A percentile compares a stretch with the other conserved stretches of the same genome.
These are phyloP conservation scores for Simalia tracyae DNA, from an alignment of 2,797 vertebrate species.

Conservation along the genomic window DNA sequence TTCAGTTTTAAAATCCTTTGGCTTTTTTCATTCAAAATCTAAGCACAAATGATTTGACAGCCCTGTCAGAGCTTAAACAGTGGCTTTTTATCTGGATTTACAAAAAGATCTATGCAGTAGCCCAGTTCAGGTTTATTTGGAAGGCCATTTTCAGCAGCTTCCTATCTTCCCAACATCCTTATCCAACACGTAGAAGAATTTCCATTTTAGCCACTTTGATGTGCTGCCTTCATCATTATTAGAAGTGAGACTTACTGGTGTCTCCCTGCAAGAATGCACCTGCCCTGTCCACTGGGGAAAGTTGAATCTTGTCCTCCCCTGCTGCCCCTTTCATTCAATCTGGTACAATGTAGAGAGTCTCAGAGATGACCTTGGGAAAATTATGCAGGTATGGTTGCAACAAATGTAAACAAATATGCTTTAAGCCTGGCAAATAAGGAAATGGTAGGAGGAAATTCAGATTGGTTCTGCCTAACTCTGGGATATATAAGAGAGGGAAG, in stretches of 20 bases:
- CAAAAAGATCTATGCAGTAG: neutral
- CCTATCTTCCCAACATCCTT: neutral
- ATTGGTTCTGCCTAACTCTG: neutral
- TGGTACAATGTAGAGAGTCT: neutral
- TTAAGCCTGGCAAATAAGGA: neutral
- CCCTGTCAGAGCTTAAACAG: neutral
- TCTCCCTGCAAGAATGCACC: neutral
- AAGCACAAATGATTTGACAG: neutral
- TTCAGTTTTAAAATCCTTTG: neutral
- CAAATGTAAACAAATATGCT: neutral
- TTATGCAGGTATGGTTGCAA: neutral
- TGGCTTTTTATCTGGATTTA: neutral
- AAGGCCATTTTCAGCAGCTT: neutral
- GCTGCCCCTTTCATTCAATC: neutral
- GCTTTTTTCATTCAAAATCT: neutral
- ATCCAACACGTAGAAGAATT: neutral
- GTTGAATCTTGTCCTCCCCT: neutral
- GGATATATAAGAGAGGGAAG: neutral
- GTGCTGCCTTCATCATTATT: neutral
- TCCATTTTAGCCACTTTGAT: neutral
- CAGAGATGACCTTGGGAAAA: neutral
- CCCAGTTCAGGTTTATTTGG: neutral
- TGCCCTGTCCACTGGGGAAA: neutral
- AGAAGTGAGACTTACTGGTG: neutral
- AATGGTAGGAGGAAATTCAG: neutral